phyloP scores from a whole-genome alignment of 2,888 invertebrate species.

The Trichacis sp. region DNA sequence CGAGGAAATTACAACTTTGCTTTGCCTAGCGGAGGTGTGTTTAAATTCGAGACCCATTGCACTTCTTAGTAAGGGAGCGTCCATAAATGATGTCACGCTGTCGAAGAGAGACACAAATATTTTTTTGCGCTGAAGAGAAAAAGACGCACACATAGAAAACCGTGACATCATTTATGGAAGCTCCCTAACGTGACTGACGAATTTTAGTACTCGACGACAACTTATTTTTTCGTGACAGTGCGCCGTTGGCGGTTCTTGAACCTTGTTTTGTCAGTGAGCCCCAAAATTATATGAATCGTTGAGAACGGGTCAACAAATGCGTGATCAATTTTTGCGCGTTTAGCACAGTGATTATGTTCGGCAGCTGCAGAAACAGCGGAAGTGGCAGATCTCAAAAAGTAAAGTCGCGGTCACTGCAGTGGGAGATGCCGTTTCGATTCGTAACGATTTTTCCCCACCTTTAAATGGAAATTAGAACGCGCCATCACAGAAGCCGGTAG shows the following conservation, averaged over 20 bases:
- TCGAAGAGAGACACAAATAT: too few species aligned
- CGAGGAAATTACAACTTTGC: conserved; percentile 8
- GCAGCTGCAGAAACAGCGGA: conserved; percentile 5
- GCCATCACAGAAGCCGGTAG: too few species aligned
- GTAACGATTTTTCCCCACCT: conserved; percentile 12
- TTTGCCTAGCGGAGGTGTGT: too few species aligned
- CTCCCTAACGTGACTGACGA: too few species aligned
- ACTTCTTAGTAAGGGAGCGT: too few species aligned
- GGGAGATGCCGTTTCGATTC: conserved; percentile 13
- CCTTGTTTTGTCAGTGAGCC: not conserved
- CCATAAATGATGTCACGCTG: too few species aligned
- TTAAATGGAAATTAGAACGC: conserved; percentile 16
- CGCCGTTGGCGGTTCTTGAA: not conserved
- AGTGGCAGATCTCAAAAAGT: conserved; percentile 1
- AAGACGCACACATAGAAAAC: too few species aligned
- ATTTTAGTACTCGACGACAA: conserved; percentile 13
- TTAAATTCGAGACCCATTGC: too few species aligned
- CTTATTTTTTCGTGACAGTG: not conserved
- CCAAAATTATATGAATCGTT: conserved; percentile 2
- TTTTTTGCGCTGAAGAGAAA: too few species aligned
- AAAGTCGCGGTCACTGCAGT: not conserved
- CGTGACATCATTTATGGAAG: too few species aligned
- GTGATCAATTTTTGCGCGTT: not conserved
- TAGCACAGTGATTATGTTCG: conserved; percentile 1
- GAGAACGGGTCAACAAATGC: conserved; percentile 9